A percentile compares a stretch with the other conserved stretches of the same genome.
phyloP scores from a whole-genome alignment of 2,888 invertebrate species.

The Desoria tigrina region DNA sequence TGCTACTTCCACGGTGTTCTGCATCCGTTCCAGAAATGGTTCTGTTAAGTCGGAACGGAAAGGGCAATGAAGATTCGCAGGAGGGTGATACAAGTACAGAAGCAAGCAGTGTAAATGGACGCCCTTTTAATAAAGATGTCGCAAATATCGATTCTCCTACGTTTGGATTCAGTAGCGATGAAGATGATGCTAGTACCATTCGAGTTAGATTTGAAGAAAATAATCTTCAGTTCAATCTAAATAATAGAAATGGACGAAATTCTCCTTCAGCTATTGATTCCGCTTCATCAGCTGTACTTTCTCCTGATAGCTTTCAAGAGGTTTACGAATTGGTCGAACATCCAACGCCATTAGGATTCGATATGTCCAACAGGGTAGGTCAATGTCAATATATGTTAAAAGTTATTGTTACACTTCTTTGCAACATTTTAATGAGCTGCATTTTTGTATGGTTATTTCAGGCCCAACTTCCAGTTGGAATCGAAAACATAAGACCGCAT shows the following conservation, averaged over 20 bases:
- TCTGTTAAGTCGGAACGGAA: slow-evolving; percentile 19
- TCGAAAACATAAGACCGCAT: slow-evolving; percentile 90
- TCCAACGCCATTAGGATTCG: slow-evolving; percentile 86
- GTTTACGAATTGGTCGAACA: slow-evolving; percentile 51
- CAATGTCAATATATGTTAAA: background rate
- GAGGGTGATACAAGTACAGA: slow-evolving; percentile 2
- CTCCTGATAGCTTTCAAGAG: slow-evolving; percentile 47
- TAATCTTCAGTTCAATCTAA: slow-evolving; percentile 4
- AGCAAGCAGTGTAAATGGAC: background rate
- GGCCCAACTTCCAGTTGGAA: slow-evolving; percentile 93
- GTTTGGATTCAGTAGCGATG: slow-evolving; percentile 41
- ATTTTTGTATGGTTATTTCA: slow-evolving; percentile 56
- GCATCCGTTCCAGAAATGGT: slow-evolving; percentile 52
- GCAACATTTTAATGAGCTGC: background rate
- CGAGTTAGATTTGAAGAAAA: slow-evolving; percentile 45
- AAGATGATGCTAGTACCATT: slow-evolving; percentile 42
- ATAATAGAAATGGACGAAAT: background rate
- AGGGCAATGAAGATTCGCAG: slow-evolving; percentile 12
- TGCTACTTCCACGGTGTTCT: slow-evolving; percentile 43
- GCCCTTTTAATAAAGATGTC: slow-evolving; percentile 6
- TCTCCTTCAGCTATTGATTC: slow-evolving; percentile 7
- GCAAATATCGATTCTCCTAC: slow-evolving; percentile 7
- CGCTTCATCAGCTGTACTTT: slow-evolving; percentile 40
- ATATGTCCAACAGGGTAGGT: slow-evolving; percentile 83
- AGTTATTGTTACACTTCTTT: background rate